Evolutionary conservation across 2,888 invertebrate species (phyloP).

Genomic region (Lucinisca nassula): DNA sequence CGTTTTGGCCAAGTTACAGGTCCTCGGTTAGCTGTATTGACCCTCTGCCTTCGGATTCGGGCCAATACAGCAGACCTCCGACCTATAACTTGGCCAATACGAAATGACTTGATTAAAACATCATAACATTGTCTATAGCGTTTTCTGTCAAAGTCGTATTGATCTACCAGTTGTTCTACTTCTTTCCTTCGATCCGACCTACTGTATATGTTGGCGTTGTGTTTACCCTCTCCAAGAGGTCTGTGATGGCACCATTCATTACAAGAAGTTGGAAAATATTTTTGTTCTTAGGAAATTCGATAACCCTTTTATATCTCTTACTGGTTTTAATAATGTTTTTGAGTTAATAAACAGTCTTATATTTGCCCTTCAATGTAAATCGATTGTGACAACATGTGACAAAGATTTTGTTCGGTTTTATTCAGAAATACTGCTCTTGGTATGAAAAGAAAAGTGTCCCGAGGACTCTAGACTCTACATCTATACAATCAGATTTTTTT

Average conservation of each 20-base stretch:
- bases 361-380: constrained; percentile 1
- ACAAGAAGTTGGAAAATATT: constrained; percentile 57
- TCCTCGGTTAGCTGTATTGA: too few species aligned
- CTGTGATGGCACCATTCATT: constrained; percentile 53
- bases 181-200: background rate
- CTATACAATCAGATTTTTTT: background rate
- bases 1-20: too few species aligned
- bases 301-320: constrained; percentile 56
- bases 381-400: background rate
- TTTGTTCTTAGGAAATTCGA: constrained; percentile 54
- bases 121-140: too few species aligned
- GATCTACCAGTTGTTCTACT: too few species aligned
- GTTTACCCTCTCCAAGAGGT: constrained; percentile 30
- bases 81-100: too few species aligned
- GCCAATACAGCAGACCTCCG: too few species aligned
- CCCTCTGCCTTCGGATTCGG: too few species aligned
- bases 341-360: constrained; percentile 10
- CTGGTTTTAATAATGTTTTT: background rate
- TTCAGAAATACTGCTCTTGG: background rate
- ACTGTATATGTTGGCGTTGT: background rate
- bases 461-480: background rate
- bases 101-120: too few species aligned
- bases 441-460: background rate
- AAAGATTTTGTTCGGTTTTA: background rate
- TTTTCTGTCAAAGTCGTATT: too few species aligned